These are phyloP conservation scores for Microplitis manilae DNA, from an alignment of 2,888 invertebrate genomes.

Conservation along the genomic window DNA sequence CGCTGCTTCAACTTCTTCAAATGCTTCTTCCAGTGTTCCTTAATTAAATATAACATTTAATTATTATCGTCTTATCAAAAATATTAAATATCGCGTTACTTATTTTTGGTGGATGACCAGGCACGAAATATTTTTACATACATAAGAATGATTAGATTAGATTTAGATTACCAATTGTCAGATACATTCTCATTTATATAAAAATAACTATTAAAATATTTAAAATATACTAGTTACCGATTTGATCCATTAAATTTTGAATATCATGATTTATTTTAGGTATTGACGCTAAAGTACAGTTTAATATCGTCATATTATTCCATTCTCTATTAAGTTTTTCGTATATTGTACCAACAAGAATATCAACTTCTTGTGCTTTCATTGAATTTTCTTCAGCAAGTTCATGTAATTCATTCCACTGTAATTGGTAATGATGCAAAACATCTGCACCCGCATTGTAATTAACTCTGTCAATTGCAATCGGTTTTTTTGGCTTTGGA, in stretches of 20 bases:
- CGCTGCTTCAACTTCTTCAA: constrained; percentile 79
- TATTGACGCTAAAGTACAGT: constrained; percentile 69
- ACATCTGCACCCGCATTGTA: constrained; percentile 80
- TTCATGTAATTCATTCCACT: constrained; percentile 81
- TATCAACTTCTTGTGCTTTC: constrained; percentile 76
- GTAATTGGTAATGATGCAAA: constrained; percentile 80
- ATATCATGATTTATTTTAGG: constrained; percentile 72
- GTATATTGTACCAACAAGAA: constrained; percentile 62
- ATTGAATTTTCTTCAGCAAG: constrained; percentile 78
- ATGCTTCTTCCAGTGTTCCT: constrained; percentile 74
- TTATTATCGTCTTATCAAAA: too few species aligned
- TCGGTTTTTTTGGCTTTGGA: constrained; percentile 56
- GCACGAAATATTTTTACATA: too few species aligned
- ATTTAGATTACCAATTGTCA: too few species aligned
- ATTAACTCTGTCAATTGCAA: constrained; percentile 66
- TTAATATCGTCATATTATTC: constrained; percentile 68
- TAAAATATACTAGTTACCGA: constrained; percentile 62
- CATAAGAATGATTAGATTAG: too few species aligned
- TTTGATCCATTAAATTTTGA: constrained; percentile 72
- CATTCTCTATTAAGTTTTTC: constrained; percentile 71
- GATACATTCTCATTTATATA: too few species aligned
- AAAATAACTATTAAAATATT: too few species aligned
- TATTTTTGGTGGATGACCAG: too few species aligned
- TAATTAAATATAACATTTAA: not conserved
- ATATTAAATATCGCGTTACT: too few species aligned